These are phyloP conservation scores for Temnothorax longispinosus DNA, from an alignment of 1,140 invertebrate species.

Conservation along the genomic window DNA sequence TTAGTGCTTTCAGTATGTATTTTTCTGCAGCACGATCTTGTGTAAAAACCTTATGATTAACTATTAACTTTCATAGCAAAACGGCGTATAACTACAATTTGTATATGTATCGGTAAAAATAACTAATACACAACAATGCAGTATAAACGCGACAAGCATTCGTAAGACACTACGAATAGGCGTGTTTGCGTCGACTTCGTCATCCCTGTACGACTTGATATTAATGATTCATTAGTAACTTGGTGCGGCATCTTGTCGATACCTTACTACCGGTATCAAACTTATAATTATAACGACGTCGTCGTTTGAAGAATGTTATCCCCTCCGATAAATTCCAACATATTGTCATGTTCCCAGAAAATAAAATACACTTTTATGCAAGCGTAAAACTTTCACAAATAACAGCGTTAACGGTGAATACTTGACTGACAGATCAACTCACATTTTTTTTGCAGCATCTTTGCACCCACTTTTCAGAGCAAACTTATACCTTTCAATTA, in stretches of 20 bases:
- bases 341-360: constrained; percentile 25
- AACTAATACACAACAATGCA: not conserved
- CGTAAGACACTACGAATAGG: not conserved
- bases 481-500: not conserved
- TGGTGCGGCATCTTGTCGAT: not conserved
- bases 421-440: not conserved
- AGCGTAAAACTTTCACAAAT: not conserved
- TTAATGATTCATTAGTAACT: constrained; percentile 28
- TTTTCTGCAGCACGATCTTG: not conserved
- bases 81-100: not conserved
- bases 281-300: constrained; percentile 11
- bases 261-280: not conserved
- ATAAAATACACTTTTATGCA: not conserved
- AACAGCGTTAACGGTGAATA: not conserved
- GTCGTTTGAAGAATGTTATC: not conserved
- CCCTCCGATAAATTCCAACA: not conserved
- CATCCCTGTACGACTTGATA: not conserved
- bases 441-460: not conserved
- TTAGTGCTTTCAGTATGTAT: too few relatives aligned
- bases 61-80: not conserved
- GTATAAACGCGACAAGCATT: not conserved
- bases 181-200: not conserved
- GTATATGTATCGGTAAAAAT: not conserved
- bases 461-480: not conserved
- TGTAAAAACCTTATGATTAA: not conserved